Evolutionary conservation across 1,140 invertebrate species (phyloP), one percentile per base, ranked within the genome.

Genomic region (Scaptodrosophila lebanonensis): DNA sequence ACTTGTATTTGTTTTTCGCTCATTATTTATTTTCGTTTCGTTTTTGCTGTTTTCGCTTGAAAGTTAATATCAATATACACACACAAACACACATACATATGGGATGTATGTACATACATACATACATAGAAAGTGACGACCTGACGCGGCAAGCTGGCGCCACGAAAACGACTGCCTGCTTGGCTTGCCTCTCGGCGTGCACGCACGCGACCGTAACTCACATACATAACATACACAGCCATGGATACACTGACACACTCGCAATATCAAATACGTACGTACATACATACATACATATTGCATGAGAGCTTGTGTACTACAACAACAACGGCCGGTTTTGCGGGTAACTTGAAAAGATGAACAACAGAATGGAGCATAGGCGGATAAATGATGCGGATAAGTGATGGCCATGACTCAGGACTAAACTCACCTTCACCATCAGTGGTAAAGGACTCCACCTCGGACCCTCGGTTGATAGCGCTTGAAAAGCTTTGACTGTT

Each of bases 401-500:
- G n/a, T n/a, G n/a, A n/a, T n/a, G n/a, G n/a, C n/a, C n/a, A n/a
- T 30, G 16, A 7, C 12, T 15, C 25, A 17, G 17, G 9, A 22
- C 29, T 8, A 62, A 76, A 86, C 87, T 89, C 88, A 93, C 92
- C 92, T 90, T 93, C 92, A 66, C 92, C 92, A 85, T 92, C 92
- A 72, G 92, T 93, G 75, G 92, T 92, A 56, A 93, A 89, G 52
- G 93, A 93, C 51, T 90, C 91, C 51, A 75, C 17, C 51, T 67
- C 45, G 53, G 67, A 12, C 47, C 36, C 22, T 48, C 42, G 48
- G 39, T 79, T 82, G 44, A 27, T 50, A 66, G 60, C 59, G 61
- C 72, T 77, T 33, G 72, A 71, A 77, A 77, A 71, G 72, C 72
- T 61, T 44, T 47, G 49, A 40, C 30, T 48, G 64, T 44, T 58